Percentiles rank a stretch among this genome's conserved stretches.
Evolutionary conservation across 2,113 vertebrate species (phyloP).

Genomic region (Callaeas wilsoni): DNA sequence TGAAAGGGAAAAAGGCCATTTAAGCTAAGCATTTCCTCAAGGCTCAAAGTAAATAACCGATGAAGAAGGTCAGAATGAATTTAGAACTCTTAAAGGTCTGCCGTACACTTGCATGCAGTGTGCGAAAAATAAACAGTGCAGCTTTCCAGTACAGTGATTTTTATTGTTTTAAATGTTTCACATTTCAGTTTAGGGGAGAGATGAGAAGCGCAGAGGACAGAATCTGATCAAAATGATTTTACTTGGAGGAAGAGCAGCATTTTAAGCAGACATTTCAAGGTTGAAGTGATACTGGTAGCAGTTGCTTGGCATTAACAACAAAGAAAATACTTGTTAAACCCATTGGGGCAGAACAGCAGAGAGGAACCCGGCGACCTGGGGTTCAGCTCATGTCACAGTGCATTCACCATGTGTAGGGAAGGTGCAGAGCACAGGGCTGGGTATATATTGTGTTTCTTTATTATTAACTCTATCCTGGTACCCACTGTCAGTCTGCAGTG

Average conservation of each 20-base stretch:
- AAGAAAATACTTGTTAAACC: constrained; percentile 13
- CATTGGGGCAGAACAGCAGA: constrained; percentile 7
- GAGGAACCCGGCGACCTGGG: neutral
- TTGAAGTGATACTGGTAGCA: constrained; percentile 7
- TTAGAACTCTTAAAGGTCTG: constrained; percentile 54
- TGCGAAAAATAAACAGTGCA: constrained; percentile 31
- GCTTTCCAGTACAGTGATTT: constrained; percentile 59
- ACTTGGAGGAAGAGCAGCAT: constrained; percentile 28
- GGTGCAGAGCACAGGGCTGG: neutral
- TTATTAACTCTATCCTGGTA: neutral
- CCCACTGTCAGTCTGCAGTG: neutral
- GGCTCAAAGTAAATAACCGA: constrained; percentile 49
- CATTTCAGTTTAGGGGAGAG: constrained; percentile 39
- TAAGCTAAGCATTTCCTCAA: constrained; percentile 37
- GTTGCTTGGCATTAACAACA: neutral
- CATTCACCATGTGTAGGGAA: neutral
- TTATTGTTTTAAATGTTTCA: constrained; percentile 64
- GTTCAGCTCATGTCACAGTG: neutral
- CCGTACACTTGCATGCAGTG: constrained; percentile 26
- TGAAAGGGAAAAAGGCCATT: constrained; percentile 56
- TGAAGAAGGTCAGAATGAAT: constrained; percentile 62
- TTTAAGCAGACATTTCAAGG: constrained; percentile 50
- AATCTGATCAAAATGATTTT: constrained; percentile 26
- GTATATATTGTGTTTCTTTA: neutral
- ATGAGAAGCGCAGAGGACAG: constrained; percentile 18